Percentiles rank a stretch among this genome's conserved stretches.
Conservation (phyloP, 2,888 invertebrate species). For the Plemyria rubiginata region DNA sequence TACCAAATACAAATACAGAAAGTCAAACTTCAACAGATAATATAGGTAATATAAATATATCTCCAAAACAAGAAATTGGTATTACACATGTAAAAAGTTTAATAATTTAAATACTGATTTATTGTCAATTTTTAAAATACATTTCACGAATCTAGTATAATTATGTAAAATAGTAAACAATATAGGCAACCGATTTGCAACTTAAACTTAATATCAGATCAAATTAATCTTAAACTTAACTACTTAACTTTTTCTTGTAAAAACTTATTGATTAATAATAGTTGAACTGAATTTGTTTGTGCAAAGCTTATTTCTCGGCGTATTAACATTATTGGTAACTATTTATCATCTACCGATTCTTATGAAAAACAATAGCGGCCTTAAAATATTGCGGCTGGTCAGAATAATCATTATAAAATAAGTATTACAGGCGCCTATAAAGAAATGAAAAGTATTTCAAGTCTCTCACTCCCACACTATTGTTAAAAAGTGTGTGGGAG, state of each 20-base stretch:
- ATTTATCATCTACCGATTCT: conserved; percentile 42
- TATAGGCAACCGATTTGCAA: conserved; percentile 44
- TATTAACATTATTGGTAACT: conserved; percentile 60
- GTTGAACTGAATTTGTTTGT: conserved; percentile 66
- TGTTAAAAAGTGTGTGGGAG: too few relatives aligned
- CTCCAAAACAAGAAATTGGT: conserved; percentile 73
- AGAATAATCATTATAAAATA: background rate
- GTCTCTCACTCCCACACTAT: background rate
- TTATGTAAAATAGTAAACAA: conserved; percentile 45
- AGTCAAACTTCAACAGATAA: conserved; percentile 78
- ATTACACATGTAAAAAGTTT: conserved; percentile 48
- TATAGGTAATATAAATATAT: conserved; percentile 76
- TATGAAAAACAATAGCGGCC: conserved; percentile 20
- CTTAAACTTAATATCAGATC: conserved; percentile 58
- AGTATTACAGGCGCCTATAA: background rate
- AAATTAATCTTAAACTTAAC: conserved; percentile 51
- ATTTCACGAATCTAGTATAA: conserved; percentile 55
- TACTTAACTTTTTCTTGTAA: conserved; percentile 47
- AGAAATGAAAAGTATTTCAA: background rate
- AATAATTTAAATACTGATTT: conserved; percentile 82
- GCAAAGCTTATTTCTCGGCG: conserved; percentile 53
- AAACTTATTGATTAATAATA: conserved; percentile 46
- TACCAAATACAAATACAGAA: conserved; percentile 76
- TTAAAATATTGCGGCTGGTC: background rate
- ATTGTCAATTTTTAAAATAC: conserved; percentile 81